Base-by-base conservation (phyloP, 2,797 vertebrate genomes). In the Rhinophrynus dorsalis region DNA sequence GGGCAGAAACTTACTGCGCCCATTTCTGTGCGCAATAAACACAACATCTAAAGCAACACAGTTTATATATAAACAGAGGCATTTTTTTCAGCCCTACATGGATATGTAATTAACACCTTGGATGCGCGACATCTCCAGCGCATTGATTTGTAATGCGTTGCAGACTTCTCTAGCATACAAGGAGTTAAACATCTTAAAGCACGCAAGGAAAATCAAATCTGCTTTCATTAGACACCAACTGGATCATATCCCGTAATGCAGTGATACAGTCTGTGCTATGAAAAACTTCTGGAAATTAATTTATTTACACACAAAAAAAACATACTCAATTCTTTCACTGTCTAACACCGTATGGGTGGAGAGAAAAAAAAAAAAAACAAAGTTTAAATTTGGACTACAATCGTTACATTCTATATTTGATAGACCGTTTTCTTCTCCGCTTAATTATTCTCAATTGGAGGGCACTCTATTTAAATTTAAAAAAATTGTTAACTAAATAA, bases 191-290 rank as follows among this genome's bases (percentile, higher is more conserved):
- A 85, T 89, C 83, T 86, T 83, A 92, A 90, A 94, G 93, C 94
- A 94, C 94, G 93, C 85, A 84, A 90, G 90, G 90, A 94, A 92
- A 92, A 90, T 89, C 91, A 91, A 86, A 86, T 89, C 82, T 82
- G 80, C 4, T 75, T 84, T 71, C 77, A 67, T 65, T 75, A 68
- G 78, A 82, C 84, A 79, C 83, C 81, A 77, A 7, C 66, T 81
- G 82, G 92, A 92, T 87, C 91, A 90, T 88, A 91, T 89, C 90
- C 89, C 88, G 86, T 83, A 82, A 87, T 78, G 89, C 77, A 81
- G 84, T 62, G 83, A 83, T 63, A 83, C 62, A 80, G 79, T 50
- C 81, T 71, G 74, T 27, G 78, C 74, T 8, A 58, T 76, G n/a
- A 40, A 67, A 44, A 42, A 56, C 38, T n/a, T n/a, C n/a, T n/a